Evolutionary conservation across 2,888 invertebrate species (phyloP), one percentile per base, ranked within the genome.

Genomic region (Pollenia angustigena): DNA sequence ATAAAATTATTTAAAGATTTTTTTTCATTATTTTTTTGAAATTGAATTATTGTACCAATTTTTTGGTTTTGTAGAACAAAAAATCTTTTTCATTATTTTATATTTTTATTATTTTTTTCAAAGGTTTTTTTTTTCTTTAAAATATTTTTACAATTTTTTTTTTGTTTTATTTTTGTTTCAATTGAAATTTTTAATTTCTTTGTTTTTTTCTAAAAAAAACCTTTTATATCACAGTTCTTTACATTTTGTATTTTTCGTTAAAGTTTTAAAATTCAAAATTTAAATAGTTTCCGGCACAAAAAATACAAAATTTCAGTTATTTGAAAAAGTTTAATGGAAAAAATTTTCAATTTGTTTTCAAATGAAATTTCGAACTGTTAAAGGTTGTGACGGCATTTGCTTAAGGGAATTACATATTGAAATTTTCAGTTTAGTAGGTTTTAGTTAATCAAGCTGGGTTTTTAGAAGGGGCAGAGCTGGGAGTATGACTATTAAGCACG

Each of bases 151-250:
- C 72, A 78, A 72, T 62, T 81, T 78, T 79, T 62, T 66, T 81
- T 42, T 66, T 14, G 10, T 71, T 71, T 71, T 71, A 46, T 56
- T 44, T 52, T 56, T 42, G 42, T 32, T 75, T 68, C 23, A 32
- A 32, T 32, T 16, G 2, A n/a, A 6, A 7, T 74, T 40, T 50
- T 50, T 32, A 16, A 32, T 32, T 32, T 23, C 23, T 52, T 69
- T 60, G 42, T 76, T 69, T 75, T 71, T 60, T 32, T 32, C 0
- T 6, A 76, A 76, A 80, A 72, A 80, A 85, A 85, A 85, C 85
- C 79, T 80, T 87, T 85, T 86, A 85, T 89, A 89, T 89, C 89
- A 89, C 89, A 89, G 89, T 89, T 89, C 89, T 85, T 89, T 87
- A 66, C 50, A 80, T 80, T 87, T 87, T 78, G 86, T 81, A 88